Base-by-base conservation (phyloP, 1,140 invertebrate genomes). In the Physella acuta region DNA sequence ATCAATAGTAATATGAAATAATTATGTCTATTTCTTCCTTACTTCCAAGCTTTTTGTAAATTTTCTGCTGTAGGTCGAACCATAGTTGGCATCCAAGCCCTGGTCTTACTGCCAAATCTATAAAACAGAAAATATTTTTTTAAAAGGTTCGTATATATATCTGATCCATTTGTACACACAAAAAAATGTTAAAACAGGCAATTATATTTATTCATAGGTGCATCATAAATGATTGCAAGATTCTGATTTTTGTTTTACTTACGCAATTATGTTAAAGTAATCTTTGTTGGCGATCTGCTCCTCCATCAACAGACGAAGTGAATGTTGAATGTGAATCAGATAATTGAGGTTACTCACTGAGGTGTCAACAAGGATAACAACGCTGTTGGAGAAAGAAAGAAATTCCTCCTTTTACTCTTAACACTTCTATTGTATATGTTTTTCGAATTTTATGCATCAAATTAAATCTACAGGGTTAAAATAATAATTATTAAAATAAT, bases 221-320 rank as follows among this genome's bases (percentile, higher is more conserved):
- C n/a, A n/a, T n/a, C n/a, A n/a, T n/a, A n/a, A n/a, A n/a, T n/a
- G n/a, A n/a, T n/a, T n/a, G n/a, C n/a, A n/a, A n/a, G n/a, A n/a
- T n/a, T n/a, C n/a, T n/a, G n/a, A n/a, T n/a, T n/a, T n/a, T n/a
- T n/a, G n/a, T n/a, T n/a, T n/a, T n/a, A n/a, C 81, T 79, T 75
- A 86, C 80, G 78, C 76, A 53, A 86, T 84, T 39, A 86, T 79
- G 75, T 86, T 86, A 68, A 86, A 85, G 74, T 78, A 85, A 28
- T 84, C 78, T 71, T 84, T 86, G 75, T 85, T 82, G 28, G 75
- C 74, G 8, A 86, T 69, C 70, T 86, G 85, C 65, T 86, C 82
- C 68, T 86, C 83, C 73, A 86, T 78, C 8, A 86, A 72, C 14
- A 86, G 75, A 63, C 84, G 73, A 16, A 86, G 33, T 8, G 85